A percentile compares a stretch with the other conserved stretches of the same genome.
Evolutionary conservation across 2,113 vertebrate genomes (phyloP).

Genomic region (Piprites chloris): DNA sequence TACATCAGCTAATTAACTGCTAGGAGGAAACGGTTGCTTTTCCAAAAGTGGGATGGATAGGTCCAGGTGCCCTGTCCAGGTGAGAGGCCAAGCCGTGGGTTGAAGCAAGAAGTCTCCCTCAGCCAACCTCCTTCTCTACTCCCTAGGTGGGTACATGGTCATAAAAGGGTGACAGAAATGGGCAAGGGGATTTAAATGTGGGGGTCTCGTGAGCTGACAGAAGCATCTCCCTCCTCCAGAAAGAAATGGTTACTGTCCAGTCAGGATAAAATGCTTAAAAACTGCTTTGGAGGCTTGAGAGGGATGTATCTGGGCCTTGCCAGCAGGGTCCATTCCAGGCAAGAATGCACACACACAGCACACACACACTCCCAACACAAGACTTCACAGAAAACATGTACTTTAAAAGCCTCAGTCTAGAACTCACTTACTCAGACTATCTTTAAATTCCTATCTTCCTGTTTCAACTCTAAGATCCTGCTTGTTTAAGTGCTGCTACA

Average conservation of each 20-base stretch:
- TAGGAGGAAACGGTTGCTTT: not conserved
- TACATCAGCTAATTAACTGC: not conserved
- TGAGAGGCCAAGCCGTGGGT: not conserved
- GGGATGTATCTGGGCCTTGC: not conserved
- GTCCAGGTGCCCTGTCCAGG: not conserved
- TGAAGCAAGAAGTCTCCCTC: not conserved
- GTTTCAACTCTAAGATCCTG: not conserved
- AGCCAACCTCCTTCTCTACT: not conserved
- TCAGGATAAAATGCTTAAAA: not conserved
- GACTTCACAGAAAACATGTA: not conserved
- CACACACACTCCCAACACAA: not conserved
- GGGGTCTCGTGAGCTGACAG: not conserved
- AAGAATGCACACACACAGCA: not conserved
- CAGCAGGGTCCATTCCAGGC: accelerated
- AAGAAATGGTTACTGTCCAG: not conserved
- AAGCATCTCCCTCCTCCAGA: not conserved
- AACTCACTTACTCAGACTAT: not conserved
- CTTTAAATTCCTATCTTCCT: not conserved
- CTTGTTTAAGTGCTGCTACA: not conserved
- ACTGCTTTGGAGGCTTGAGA: not conserved
- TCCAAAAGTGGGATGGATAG: not conserved
- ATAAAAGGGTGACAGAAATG: not conserved
- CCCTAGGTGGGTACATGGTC: not conserved
- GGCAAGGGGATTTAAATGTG: not conserved
- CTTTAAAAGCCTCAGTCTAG: not conserved